These are phyloP conservation scores for Ptyas mucosa DNA, from an alignment of 2,113 vertebrate species.

Conservation along the genomic window DNA sequence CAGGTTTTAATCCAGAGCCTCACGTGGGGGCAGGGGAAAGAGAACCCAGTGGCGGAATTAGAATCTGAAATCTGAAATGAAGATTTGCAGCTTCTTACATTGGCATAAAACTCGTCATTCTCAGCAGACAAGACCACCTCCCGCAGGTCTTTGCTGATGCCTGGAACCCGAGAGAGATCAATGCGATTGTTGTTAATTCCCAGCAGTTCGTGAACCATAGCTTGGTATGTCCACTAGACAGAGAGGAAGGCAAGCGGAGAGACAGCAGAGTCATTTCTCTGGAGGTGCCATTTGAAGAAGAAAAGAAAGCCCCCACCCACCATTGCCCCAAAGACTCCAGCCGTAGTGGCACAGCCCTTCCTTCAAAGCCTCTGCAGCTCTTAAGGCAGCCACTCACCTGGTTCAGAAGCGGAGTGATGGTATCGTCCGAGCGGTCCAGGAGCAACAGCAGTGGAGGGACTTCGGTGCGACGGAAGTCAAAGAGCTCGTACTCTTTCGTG, in stretches of 20 bases:
- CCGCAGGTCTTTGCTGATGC: constrained; percentile 87
- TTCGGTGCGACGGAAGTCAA: constrained; percentile 94
- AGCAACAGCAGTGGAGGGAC: constrained; percentile 91
- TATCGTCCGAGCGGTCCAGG: constrained; percentile 89
- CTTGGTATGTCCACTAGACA: constrained; percentile 95
- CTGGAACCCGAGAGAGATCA: constrained; percentile 89
- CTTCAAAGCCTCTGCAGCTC: not conserved
- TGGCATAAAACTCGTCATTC: constrained; percentile 95
- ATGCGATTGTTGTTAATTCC: constrained; percentile 96
- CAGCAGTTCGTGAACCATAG: constrained; percentile 95
- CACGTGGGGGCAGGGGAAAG: rapidly evolving
- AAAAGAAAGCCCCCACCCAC: no score
- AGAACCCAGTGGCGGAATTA: not conserved
- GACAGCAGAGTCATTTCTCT: rapidly evolving
- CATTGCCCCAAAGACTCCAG: not conserved
- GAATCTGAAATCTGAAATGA: rapidly evolving
- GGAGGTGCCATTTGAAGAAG: not conserved
- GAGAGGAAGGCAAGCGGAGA: not conserved
- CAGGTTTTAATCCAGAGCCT: not conserved
- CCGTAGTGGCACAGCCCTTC: not conserved
- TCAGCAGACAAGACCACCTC: constrained; percentile 95
- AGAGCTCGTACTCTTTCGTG: constrained; percentile 94
- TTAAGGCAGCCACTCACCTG: constrained; percentile 58
- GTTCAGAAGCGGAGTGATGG: constrained; percentile 86
- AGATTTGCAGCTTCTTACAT: constrained; percentile 68